Evolutionary conservation across 2,797 vertebrate genomes (phyloP).

Genomic region (Eremophila alpestris): DNA sequence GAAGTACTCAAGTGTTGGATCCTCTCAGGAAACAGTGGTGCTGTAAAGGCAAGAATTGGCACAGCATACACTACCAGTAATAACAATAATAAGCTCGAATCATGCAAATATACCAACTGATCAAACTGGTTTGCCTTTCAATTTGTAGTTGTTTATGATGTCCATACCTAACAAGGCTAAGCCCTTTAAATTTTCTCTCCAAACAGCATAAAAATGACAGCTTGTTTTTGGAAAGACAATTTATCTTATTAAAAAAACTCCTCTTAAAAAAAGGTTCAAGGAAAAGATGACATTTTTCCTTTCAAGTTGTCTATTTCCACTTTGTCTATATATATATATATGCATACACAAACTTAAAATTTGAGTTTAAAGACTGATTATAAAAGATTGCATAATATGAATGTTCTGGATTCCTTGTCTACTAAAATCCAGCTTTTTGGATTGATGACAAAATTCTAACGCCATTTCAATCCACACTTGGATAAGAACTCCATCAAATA

Average conservation of each 20-base stretch:
- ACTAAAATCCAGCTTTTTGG: slow-evolving; percentile 20
- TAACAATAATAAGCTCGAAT: background rate
- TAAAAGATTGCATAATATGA: slow-evolving; percentile 1
- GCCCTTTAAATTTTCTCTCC: background rate
- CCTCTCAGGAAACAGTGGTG: background rate
- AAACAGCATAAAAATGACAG: background rate
- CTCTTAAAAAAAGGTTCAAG: background rate
- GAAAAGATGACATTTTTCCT: background rate
- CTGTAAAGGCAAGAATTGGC: background rate
- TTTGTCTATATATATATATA: background rate
- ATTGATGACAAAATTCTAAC: background rate
- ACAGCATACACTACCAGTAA: background rate
- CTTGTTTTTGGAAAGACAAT: background rate
- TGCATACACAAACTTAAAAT: background rate
- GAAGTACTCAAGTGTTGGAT: background rate
- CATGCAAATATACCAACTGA: background rate
- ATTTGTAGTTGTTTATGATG: background rate
- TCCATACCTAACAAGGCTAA: background rate
- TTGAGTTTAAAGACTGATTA: background rate
- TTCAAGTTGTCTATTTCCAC: background rate
- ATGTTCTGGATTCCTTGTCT: slow-evolving; percentile 12
- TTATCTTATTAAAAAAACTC: background rate
- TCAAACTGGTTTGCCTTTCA: background rate
- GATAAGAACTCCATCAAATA: background rate
- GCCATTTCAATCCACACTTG: background rate